Evolutionary conservation across 2,797 vertebrate genomes (phyloP).

Genomic region (Mormyrus hasselquistii): DNA sequence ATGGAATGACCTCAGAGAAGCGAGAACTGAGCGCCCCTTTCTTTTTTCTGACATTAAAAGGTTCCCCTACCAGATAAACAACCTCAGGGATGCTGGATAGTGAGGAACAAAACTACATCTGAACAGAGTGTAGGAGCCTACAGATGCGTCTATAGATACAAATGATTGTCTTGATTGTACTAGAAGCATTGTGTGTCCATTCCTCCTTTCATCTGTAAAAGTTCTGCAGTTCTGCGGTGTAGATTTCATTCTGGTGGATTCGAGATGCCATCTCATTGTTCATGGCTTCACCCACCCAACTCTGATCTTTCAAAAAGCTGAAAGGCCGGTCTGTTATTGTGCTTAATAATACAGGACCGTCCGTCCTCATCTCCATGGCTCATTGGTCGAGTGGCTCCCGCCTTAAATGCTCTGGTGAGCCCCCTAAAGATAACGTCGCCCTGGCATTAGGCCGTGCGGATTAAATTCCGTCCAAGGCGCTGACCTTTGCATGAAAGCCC

Average conservation of each 20-base stretch:
- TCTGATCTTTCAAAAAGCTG: not conserved
- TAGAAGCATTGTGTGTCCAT: not conserved
- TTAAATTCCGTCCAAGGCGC: not conserved
- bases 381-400: not conserved
- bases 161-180: not conserved
- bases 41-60: not conserved
- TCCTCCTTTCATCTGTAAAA: not conserved
- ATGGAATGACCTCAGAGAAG: not conserved
- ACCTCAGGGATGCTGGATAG: not conserved
- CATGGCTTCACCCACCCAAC: conserved; percentile 14
- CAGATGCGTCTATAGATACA: not conserved
- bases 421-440: not conserved
- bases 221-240: not conserved
- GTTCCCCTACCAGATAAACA: not conserved
- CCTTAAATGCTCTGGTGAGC: not conserved
- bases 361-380: not conserved
- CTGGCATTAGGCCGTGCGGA: not conserved
- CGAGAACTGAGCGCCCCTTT: not conserved
- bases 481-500: not conserved
- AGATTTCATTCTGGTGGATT: not conserved
- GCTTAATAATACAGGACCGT: not conserved
- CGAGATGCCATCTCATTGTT: not conserved
- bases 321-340: not conserved
- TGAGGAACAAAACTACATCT: not conserved
- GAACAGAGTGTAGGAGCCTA: not conserved